phyloP scores from a whole-genome alignment of 53 echinoderm and acorn worm species.

The Stichopus horrens region DNA sequence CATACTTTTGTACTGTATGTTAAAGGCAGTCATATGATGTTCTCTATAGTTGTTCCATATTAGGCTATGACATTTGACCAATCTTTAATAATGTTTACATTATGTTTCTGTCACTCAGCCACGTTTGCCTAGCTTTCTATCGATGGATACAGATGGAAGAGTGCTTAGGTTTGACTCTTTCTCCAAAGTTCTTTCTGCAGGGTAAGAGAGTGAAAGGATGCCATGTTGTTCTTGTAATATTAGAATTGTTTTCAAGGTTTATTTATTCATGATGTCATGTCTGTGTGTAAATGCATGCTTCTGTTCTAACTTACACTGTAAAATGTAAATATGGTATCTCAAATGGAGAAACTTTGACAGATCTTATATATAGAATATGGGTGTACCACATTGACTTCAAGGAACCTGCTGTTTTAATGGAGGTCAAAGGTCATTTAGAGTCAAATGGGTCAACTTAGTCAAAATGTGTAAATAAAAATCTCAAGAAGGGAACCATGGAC shows the following conservation, averaged over 20 bases:
- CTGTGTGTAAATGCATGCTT: background rate
- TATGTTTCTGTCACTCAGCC: slow-evolving; percentile 57
- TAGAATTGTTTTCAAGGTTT: too few relatives aligned
- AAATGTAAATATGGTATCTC: background rate
- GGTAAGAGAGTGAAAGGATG: slow-evolving; percentile 52
- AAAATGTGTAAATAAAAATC: too few relatives aligned
- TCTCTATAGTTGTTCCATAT: too few relatives aligned
- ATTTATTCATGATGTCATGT: too few relatives aligned
- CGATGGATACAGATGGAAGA: slow-evolving; percentile 88
- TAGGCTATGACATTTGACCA: too few relatives aligned
- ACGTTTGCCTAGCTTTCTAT: slow-evolving; percentile 84
- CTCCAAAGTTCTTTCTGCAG: slow-evolving; percentile 89
- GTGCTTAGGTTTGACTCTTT: slow-evolving; percentile 92
- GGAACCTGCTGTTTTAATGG: too few relatives aligned
- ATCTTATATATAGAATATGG: too few relatives aligned
- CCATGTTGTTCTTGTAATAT: background rate
- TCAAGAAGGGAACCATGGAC: too few relatives aligned
- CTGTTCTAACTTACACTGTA: background rate
- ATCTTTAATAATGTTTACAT: background rate
- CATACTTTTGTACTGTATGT: too few relatives aligned
- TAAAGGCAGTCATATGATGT: too few relatives aligned
- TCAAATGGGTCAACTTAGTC: background rate
- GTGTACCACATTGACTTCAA: too few relatives aligned
- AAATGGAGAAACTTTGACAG: background rate
- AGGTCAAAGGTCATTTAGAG: background rate